Evolutionary conservation across 2,888 invertebrate species (phyloP), one percentile per base, ranked within the genome.

Genomic region (Platycheirus rosarum): DNA sequence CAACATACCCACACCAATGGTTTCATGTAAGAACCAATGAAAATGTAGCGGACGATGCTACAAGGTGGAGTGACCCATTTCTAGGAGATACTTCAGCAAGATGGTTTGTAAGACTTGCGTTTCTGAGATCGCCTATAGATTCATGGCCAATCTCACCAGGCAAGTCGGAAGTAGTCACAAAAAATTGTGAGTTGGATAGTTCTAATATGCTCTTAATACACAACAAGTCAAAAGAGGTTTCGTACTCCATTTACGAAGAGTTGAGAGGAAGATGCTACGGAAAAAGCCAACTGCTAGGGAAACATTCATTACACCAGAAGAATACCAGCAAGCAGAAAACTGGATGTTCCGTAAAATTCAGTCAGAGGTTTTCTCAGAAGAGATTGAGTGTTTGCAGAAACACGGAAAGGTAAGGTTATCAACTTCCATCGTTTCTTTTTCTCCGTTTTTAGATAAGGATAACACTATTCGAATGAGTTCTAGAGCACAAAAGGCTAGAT

Each of bases 41-140:
- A 13, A 55, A 73, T 18, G 63, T 57, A 6, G 48, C 73, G 16
- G 63, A 73, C 29, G 65, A 73, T 11, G 73, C 37, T 5, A 65
- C 65, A 18, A 55, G 37, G 16, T 73, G 65, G 65, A 16, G 5
- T 23, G 53, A 71, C 7, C 14, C 20, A 9, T 23, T 55, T 2
- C 40, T 73, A 29, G 73, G 55, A 29, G 46, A 65, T 40, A 23
- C 14, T 6, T 16, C 26, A 9, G 13, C 37, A 5, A 65, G 65
- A 35, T 73, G 63, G 37, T 73, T 73, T 29, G 26, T n/a, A 6
- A 48, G 48, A 16, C 55, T 55, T 11, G 37, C 6, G 9, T 73
- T 73, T 23, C 29, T 73, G 8, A 49, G n/a, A 29, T 29, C 13
- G 8, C 14, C 49, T 1, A 11, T 29, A n/a, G 14, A 14, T 26